Evolutionary conservation across 1,140 invertebrate species (phyloP), one percentile per base, ranked within the genome.

Genomic region (Heliconius hermathena): DNA sequence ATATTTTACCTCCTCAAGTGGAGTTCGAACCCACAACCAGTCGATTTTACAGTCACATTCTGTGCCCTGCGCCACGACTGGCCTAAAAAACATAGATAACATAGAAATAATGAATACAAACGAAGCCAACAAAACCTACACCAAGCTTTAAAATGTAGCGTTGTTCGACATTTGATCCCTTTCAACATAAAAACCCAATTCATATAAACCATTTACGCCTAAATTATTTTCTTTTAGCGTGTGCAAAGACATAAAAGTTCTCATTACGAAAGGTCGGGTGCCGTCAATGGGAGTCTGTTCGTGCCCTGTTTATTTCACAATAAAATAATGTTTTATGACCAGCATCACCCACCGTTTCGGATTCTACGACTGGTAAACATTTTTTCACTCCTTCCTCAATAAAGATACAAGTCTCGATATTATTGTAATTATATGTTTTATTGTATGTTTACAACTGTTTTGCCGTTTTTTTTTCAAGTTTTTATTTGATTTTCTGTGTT

Each of bases 261-360:
- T 84, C 85, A 89, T 85, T 86, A 86, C 78, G 80, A 79, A 83
- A 85, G 82, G 84, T 84, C 83, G 86, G 87, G 74, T 74, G 79
- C 72, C 81, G 86, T 90, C 89, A 89, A 89, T 88, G 89, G 84
- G 71, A 84, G 87, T 87, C 87, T 89, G 79, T 79, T 79, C 79
- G 81, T 83, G 83, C 77, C 82, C 85, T 88, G 88, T 89, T 88
- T 89, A 90, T 86, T 82, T 83, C 82, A 84, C 88, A 88, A 88
- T 90, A 90, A 89, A 88, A 87, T 84, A 84, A 71, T 83, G 82
- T 86, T 88, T 88, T 87, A 89, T 85, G 85, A 88, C 76, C 78
- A 84, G 79, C 81, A 74, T 70, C 77, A 77, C 79, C 71, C 77
- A 77, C 79, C 71, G 72, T 78, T 73, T 22, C n/a, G 29, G 73